A percentile compares a stretch with the other conserved stretches of the same genome.
Evolutionary conservation across 2,113 vertebrate genomes (phyloP).

Genomic region (Calidris pugnax): DNA sequence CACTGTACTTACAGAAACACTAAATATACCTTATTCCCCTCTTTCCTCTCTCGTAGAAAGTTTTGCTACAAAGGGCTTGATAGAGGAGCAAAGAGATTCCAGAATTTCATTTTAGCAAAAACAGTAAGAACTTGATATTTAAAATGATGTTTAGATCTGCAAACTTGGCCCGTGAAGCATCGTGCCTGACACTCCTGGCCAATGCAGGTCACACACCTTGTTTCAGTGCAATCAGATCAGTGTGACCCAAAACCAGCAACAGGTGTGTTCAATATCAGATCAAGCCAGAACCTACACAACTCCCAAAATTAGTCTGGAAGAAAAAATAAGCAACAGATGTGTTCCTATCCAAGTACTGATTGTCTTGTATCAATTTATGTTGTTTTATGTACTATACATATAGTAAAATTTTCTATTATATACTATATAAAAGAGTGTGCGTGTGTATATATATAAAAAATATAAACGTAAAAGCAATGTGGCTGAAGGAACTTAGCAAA

Average conservation of each 20-base stretch:
- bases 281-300: background rate
- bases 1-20: background rate
- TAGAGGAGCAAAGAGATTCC: background rate
- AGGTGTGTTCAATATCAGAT: background rate
- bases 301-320: background rate
- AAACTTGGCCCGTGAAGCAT: background rate
- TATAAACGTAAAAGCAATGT: background rate
- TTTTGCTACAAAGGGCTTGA: background rate
- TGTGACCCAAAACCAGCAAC: background rate
- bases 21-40: background rate
- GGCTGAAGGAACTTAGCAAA: background rate
- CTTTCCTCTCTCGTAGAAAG: too few species aligned
- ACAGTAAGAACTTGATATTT: background rate
- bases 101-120: background rate
- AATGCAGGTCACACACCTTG: rapidly evolving
- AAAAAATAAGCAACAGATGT: background rate
- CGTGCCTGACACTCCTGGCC: background rate
- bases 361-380: background rate
- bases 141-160: background rate
- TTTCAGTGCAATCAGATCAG: background rate
- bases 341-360: rapidly evolving
- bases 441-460: background rate
- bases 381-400: background rate
- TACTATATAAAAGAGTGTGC: background rate
- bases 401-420: background rate